Conservation (phyloP, 2,797 vertebrate species). For the Thaleichthys pacificus region DNA sequence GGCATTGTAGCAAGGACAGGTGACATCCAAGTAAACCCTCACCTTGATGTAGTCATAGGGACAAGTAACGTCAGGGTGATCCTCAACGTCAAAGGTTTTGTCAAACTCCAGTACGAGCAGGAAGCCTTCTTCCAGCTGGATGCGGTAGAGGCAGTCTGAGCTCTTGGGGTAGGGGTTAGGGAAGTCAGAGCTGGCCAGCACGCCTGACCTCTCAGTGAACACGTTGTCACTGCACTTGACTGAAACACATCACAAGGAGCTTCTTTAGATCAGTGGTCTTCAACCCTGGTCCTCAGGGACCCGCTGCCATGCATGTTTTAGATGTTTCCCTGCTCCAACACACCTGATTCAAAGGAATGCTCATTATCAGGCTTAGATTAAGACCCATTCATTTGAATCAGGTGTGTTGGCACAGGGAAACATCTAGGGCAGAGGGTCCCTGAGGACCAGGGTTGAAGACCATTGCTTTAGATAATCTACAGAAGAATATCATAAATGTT, state of each 20-base stretch:
- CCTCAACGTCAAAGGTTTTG: conserved; percentile 87
- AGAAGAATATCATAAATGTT: conserved; percentile 2
- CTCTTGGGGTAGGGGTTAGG: conserved; percentile 92
- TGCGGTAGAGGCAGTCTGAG: conserved; percentile 84
- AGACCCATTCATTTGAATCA: too few species aligned
- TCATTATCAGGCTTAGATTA: too few species aligned
- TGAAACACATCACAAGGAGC: conserved; percentile 59
- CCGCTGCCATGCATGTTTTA: too few species aligned
- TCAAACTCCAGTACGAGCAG: conserved; percentile 85
- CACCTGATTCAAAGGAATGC: too few species aligned
- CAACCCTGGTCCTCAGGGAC: too few species aligned
- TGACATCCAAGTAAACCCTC: too few species aligned
- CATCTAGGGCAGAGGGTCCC: too few species aligned
- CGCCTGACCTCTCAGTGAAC: conserved; percentile 83
- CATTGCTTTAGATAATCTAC: conserved; percentile 2
- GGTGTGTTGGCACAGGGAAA: too few species aligned
- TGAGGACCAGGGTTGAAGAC: too few species aligned
- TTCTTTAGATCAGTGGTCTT: not conserved
- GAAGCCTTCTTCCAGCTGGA: conserved; percentile 87
- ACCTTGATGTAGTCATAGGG: conserved; percentile 82
- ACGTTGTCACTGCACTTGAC: conserved; percentile 90
- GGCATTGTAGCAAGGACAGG: too few species aligned
- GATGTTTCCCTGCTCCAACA: too few species aligned
- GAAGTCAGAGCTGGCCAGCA: conserved; percentile 83
- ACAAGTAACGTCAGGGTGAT: conserved; percentile 88